Base-by-base conservation (phyloP, 2,113 vertebrate genomes). In the Petrocephalus zakoni region DNA sequence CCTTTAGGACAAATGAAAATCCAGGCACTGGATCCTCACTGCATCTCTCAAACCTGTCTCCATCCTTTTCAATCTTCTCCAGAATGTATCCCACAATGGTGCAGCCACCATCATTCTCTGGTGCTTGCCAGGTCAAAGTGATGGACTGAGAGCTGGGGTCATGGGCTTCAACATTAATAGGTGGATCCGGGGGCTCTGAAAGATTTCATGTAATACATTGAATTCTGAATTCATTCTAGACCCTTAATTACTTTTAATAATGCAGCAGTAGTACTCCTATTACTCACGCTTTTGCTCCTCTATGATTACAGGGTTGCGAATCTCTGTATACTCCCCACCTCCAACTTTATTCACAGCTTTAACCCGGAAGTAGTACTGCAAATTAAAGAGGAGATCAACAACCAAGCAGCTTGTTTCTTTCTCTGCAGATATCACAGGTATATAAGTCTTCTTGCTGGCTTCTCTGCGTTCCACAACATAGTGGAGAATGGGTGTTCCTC, bases 291-390 rank as follows among this genome's bases (percentile, higher is more conserved):
- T 99, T 61, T 97, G 92, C 91, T 99, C 98, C 94, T 99, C 96
- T 51, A 93, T 97, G 92, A 98, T 95, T 88, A 99, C 94, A 0
- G 98, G 96, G 89, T 96, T 98, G 90, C 96, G 97, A 56, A 98
- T 94, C 92, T 97, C 98, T 94, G 98, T 92, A 88, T 97, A 97
- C 91, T 96, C 95, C 64, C 98, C 98, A 42, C 96, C 96, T 88
- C 98, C 98, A 55, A 99, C 97, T 92, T 97, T 96, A 95, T 99
- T 99, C 91, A 99, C 95, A 52, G 98, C 98, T 93, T 97, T 98
- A 85, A 99, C 98, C 90, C 98, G 96, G 95, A 99, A 99, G 93
- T 97, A 97, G 93, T 99, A 99, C 96, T 99, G 97, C 85, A 95
- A 94, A 91, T 97, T 99, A 64, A 96, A 90, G n/a, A 96, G 98